A percentile compares a stretch with the other conserved stretches of the same genome.
These are phyloP conservation scores for Thrips palmi DNA, from an alignment of 1,140 invertebrate genomes.

Conservation along the genomic window DNA sequence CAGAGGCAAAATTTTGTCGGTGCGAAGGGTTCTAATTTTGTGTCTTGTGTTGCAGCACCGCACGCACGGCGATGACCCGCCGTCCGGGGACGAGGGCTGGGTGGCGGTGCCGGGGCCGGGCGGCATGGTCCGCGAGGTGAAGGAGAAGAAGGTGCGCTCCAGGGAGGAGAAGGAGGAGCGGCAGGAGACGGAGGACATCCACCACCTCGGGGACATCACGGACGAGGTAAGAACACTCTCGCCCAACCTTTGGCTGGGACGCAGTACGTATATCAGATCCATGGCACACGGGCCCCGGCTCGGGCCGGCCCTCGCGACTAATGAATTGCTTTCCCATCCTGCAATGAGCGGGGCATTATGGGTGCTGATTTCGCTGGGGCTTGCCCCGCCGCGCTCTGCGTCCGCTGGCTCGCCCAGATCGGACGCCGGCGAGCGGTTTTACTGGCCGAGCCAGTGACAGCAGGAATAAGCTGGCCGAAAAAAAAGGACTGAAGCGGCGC, in stretches of 20 bases:
- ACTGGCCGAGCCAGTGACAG: too few relatives aligned
- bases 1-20: background rate
- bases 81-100: constrained; percentile 35
- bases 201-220: constrained; percentile 60
- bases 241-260: background rate
- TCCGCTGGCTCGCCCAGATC: too few relatives aligned
- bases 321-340: too few relatives aligned
- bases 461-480: too few relatives aligned
- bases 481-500: too few relatives aligned
- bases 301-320: too few relatives aligned
- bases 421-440: too few relatives aligned
- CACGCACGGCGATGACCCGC: constrained; percentile 22
- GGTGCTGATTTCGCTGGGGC: too few relatives aligned
- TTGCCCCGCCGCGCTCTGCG: too few relatives aligned
- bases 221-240: constrained; percentile 67
- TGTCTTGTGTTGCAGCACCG: constrained; percentile 20
- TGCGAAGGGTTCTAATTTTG: constrained; percentile 4
- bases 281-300: too few relatives aligned
- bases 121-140: constrained; percentile 58
- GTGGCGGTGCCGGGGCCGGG: constrained; percentile 38
- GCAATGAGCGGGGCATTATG: too few relatives aligned
- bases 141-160: constrained; percentile 56
- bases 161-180: constrained; percentile 65
- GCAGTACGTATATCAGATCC: constrained; percentile 8
- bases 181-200: constrained; percentile 61